Base-by-base conservation (phyloP, 2,888 invertebrate species). In the Torymus aiolomorphi region DNA sequence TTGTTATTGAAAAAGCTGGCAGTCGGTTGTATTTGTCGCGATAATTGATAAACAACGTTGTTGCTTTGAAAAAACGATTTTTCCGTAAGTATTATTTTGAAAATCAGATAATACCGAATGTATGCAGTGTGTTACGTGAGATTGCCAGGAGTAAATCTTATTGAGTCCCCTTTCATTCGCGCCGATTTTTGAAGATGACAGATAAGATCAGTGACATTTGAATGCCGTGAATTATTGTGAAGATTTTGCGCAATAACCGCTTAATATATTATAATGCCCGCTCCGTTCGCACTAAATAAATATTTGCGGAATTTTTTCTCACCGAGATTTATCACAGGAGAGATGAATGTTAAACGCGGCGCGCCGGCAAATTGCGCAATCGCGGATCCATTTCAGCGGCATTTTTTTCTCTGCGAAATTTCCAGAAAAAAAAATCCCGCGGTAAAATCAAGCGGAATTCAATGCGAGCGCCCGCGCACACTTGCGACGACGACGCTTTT, bases 381-480 rank as follows among this genome's bases (percentile, higher is more conserved):
- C 12, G 42, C 31, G 16, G 42, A 42, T 31, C 49, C 31, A 57
- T 57, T 70, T 42, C 42, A 42, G 42, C 42, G 42, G 5, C 31
- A 31, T 3, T 31, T 31, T 31, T 31, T 42, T 42, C 1, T 42
- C 8, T 42, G 8, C 8, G 8, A 42, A 42, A 42, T 42, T 42
- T 42, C 42, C 42, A 42, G 5, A 10, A 42, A 42, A 8, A 42
- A 42, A 42, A 42, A 57, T 42, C 12, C 16, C 8, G 2, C 31
- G 72, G 62, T 72, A 52, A 72, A 72, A 52, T 72, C 62, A 62
- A 52, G 24, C 12, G 61, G 62, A 72, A 72, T 72, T 72, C 42
- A 74, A 74, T 57, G n/a, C n/a, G 59, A 66, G 24, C 57, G 42
- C 8, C 42, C 42, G 42, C 5, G 42, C 42, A 42, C 20, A 20